A percentile compares a stretch with the other conserved stretches of the same genome.
These are phyloP conservation scores for Ischnus inquisitorius DNA, from an alignment of 2,888 invertebrate genomes.

Conservation along the genomic window DNA sequence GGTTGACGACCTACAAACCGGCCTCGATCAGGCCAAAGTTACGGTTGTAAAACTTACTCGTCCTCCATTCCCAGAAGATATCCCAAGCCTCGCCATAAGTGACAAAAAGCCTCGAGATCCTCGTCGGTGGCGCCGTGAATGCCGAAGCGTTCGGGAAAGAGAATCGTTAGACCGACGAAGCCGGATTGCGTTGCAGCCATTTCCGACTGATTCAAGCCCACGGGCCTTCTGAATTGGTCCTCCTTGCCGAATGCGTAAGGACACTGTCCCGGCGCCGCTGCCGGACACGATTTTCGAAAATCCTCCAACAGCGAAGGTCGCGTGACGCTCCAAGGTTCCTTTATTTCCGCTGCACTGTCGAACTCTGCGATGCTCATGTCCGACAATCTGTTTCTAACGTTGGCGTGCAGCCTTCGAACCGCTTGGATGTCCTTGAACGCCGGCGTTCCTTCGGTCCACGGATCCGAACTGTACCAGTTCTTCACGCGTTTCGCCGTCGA, in stretches of 20 bases:
- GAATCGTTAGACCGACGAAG: slow-evolving; percentile 85
- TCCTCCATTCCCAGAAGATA: slow-evolving; percentile 86
- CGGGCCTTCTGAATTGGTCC: neutral
- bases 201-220: slow-evolving; percentile 85
- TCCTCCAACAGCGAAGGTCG: slow-evolving; percentile 72
- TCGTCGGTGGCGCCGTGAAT: slow-evolving; percentile 81
- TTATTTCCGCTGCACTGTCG: slow-evolving; percentile 67
- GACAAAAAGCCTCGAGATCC: slow-evolving; percentile 86
- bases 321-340: slow-evolving; percentile 73
- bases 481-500: slow-evolving; percentile 85
- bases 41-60: slow-evolving; percentile 71
- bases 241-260: slow-evolving; percentile 64
- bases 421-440: slow-evolving; percentile 84
- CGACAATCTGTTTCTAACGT: slow-evolving; percentile 79
- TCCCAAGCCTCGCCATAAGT: slow-evolving; percentile 87
- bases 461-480: slow-evolving; percentile 86
- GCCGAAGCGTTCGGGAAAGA: slow-evolving; percentile 85
- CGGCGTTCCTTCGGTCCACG: slow-evolving; percentile 84
- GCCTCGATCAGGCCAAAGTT: no score
- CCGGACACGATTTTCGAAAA: slow-evolving; percentile 73
- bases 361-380: slow-evolving; percentile 70
- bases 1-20: no score
- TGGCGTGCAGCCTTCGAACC: slow-evolving; percentile 85
- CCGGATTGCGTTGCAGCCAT: slow-evolving; percentile 87
- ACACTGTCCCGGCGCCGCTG: slow-evolving; percentile 72